Conservation (phyloP, 2,797 vertebrate genomes). For the Xiphorhynchus erythropygius region DNA sequence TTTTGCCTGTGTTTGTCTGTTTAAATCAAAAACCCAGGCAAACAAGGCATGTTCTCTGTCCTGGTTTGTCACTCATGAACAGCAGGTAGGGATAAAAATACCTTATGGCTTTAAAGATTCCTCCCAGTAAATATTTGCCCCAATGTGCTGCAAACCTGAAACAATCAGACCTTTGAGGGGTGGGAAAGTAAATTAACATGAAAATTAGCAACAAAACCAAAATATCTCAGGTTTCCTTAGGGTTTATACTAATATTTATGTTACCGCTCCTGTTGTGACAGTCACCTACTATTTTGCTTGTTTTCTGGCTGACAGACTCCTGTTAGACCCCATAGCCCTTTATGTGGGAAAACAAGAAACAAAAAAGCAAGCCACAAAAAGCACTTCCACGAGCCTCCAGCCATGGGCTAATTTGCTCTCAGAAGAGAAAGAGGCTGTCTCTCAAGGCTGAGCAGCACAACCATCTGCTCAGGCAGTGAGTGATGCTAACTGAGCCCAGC, state of each 20-base stretch:
- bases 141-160: neutral
- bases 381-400: neutral
- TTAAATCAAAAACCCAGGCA: neutral
- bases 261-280: neutral
- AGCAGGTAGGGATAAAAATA: constrained; percentile 4
- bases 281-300: neutral
- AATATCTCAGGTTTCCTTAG: neutral
- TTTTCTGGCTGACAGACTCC: neutral
- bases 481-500: neutral
- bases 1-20: neutral
- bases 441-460: constrained; percentile 34
- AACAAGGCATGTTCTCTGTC: neutral
- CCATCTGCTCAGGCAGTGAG: constrained; percentile 52
- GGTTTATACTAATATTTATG: neutral
- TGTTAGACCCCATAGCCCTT: neutral
- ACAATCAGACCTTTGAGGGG: neutral
- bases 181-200: neutral
- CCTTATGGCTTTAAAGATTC: neutral
- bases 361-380: neutral
- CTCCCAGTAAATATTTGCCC: neutral
- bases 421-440: neutral
- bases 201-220: neutral
- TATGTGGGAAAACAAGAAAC: neutral
- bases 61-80: constrained; percentile 18
- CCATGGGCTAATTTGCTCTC: constrained; percentile 2